phyloP scores from a whole-genome alignment of 2,797 vertebrate genomes.

The Neolamprologus multifasciatus region DNA sequence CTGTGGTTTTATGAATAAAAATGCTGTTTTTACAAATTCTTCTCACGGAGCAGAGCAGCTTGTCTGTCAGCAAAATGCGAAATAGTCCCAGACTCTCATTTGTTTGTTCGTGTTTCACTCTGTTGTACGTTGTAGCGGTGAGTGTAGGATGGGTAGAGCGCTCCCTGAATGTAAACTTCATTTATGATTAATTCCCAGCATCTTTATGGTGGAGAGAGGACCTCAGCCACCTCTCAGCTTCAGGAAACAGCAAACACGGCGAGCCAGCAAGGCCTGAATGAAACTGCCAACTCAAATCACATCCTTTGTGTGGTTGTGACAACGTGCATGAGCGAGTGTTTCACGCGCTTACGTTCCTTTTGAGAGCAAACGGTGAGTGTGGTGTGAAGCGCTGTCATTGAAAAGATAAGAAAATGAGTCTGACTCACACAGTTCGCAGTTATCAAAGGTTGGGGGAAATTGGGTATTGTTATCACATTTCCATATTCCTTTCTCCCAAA shows the following conservation, averaged over 20 bases:
- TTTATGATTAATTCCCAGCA: background rate
- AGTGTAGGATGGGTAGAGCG: no score
- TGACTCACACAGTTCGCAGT: background rate
- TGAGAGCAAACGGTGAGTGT: background rate
- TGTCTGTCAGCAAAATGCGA: rapidly evolving
- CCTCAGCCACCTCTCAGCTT: no score
- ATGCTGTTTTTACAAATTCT: background rate
- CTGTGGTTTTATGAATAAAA: background rate
- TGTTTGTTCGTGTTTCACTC: rapidly evolving
- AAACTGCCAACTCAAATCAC: background rate
- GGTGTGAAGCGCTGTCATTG: background rate
- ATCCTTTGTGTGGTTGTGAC: background rate
- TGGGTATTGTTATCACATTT: background rate
- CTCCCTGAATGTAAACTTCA: background rate
- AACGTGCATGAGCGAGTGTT: background rate
- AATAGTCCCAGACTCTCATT: background rate
- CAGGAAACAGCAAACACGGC: background rate
- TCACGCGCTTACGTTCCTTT: background rate
- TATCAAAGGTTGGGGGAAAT: background rate
- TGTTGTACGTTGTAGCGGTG: rapidly evolving
- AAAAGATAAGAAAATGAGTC: background rate
- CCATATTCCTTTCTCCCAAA: background rate
- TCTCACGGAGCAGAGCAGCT: rapidly evolving
- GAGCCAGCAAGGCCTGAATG: background rate
- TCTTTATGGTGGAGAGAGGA: background rate